Conservation (phyloP, 2,113 vertebrate species). For the Leucoraja erinaceus region DNA sequence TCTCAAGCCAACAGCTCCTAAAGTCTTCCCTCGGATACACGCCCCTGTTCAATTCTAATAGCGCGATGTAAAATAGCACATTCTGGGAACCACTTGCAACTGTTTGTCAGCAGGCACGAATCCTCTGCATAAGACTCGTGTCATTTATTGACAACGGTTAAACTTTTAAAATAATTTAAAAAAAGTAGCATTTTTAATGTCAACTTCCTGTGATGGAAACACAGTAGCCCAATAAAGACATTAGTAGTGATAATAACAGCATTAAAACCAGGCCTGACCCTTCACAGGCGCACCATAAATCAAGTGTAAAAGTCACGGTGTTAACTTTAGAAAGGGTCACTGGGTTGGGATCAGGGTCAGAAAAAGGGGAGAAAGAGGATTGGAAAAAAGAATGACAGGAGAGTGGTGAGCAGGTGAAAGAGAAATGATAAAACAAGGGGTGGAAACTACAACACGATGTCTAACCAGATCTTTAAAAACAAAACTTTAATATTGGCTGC, state of each 20-base stretch:
- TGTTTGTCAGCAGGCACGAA: not conserved
- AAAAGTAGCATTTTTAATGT: not conserved
- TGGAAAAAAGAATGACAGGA: not conserved
- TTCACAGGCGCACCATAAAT: slow-evolving; percentile 68
- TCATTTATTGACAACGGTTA: slow-evolving; percentile 10
- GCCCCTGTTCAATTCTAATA: not conserved
- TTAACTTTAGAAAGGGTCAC: slow-evolving; percentile 66
- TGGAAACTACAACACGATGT: not conserved
- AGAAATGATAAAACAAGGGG: not conserved
- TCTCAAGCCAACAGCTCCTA: not conserved
- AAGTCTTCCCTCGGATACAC: not conserved
- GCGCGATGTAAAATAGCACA: not conserved
- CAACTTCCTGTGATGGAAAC: slow-evolving; percentile 13
- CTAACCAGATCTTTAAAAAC: not conserved
- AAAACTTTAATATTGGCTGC: not conserved
- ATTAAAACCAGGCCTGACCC: slow-evolving; percentile 72
- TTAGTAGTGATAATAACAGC: slow-evolving; percentile 36
- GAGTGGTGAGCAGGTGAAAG: slow-evolving; percentile 4
- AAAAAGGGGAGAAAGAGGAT: slow-evolving; percentile 53
- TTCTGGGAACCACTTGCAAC: not conserved
- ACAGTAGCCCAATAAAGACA: slow-evolving; percentile 37
- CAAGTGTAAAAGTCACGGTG: slow-evolving; percentile 69
- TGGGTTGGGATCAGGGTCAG: slow-evolving; percentile 64
- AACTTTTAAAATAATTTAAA: not conserved
- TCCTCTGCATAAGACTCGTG: not conserved